Evolutionary conservation across 2,888 invertebrate species (phyloP), one percentile per base, ranked within the genome.

Genomic region (Lepetodrilus schrolli): DNA sequence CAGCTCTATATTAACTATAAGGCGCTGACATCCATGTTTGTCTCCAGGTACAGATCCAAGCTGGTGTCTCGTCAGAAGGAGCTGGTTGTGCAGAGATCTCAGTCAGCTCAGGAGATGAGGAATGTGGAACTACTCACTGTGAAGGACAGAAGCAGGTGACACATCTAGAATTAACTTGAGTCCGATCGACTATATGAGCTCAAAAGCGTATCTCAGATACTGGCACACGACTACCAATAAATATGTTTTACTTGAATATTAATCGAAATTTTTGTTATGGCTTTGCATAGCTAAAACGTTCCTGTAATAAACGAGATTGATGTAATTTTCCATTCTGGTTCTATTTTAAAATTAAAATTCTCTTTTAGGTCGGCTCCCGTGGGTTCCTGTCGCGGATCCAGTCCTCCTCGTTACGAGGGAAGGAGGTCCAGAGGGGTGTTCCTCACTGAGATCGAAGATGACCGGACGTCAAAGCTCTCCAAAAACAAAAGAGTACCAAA

Each of bases 101-200:
- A 72, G 47, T 66, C 72, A 7, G 71, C 74, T n/a, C n/a, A 47
- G 13, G 74, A 71, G 47, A 26, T 13, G 47, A 71, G 26, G 37
- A n/a, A 37, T 21, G 1, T 10, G 36, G 30, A 10, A 10, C 48
- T 17, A 26, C n/a, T 7, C 17, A 48, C 26, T 43, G 7, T 47
- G 17, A 23, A 38, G 72, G 47, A 43, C 51, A 36, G 21, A 21
- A 65, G 34, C 58, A 65, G 65, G 65, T 38, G 43, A n/a, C n/a
- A n/a, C n/a, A n/a, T n/a, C n/a, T n/a, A n/a, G n/a, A n/a, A n/a
- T n/a, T n/a, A n/a, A n/a, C n/a, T n/a, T n/a, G n/a, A n/a, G n/a
- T n/a, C n/a, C n/a, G n/a, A n/a, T n/a, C n/a, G n/a, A n/a, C n/a
- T n/a, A n/a, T n/a, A n/a, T n/a, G n/a, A n/a, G n/a, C n/a, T n/a